A percentile compares a stretch with the other conserved stretches of the same genome.
Evolutionary conservation across 2,888 invertebrate species (phyloP).

Genomic region (Drosophila demipolita): DNA sequence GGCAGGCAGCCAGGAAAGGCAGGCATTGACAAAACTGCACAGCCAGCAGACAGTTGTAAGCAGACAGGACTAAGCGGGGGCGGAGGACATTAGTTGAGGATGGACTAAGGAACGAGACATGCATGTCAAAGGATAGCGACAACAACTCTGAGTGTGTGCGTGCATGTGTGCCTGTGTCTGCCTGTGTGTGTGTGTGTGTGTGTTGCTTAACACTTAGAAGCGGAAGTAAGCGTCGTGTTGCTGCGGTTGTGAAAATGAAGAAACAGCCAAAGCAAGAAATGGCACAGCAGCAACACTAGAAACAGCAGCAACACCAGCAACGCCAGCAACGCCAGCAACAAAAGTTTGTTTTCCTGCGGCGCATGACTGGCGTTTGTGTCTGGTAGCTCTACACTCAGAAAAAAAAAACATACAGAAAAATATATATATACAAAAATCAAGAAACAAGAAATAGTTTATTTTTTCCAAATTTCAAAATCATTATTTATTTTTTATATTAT

Average conservation of each 20-base stretch:
- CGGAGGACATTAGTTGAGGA: conserved; percentile 7
- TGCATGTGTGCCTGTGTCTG: conserved; percentile 21
- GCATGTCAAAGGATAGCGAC: conserved; percentile 76
- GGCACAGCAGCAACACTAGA: conserved; percentile 7
- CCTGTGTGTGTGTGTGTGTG: conserved; percentile 35
- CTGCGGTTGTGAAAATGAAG: conserved; percentile 59
- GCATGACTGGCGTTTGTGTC: conserved; percentile 73
- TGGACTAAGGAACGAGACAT: conserved; percentile 71
- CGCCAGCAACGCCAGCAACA: conserved; percentile 35
- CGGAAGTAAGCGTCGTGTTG: conserved; percentile 77
- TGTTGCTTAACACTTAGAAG: conserved; percentile 78
- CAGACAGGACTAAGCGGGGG: conserved; percentile 29
- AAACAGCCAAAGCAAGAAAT: conserved; percentile 24
- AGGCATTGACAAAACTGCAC: conserved; percentile 72
- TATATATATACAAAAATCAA: no score
- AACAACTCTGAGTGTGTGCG: conserved; percentile 15
- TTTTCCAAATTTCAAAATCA: no score
- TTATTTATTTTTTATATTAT: no score
- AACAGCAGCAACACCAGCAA: conserved; percentile 16
- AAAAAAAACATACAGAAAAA: neutral
- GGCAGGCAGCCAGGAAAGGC: conserved; percentile 23
- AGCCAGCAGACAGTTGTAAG: conserved; percentile 41
- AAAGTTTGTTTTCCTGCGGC: conserved; percentile 78
- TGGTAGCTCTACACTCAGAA: conserved; percentile 21
- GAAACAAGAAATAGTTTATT: neutral